A percentile compares a stretch with the other conserved stretches of the same genome.
phyloP scores from a whole-genome alignment of 1,140 invertebrate species.

The Hylyphantes graminicola region DNA sequence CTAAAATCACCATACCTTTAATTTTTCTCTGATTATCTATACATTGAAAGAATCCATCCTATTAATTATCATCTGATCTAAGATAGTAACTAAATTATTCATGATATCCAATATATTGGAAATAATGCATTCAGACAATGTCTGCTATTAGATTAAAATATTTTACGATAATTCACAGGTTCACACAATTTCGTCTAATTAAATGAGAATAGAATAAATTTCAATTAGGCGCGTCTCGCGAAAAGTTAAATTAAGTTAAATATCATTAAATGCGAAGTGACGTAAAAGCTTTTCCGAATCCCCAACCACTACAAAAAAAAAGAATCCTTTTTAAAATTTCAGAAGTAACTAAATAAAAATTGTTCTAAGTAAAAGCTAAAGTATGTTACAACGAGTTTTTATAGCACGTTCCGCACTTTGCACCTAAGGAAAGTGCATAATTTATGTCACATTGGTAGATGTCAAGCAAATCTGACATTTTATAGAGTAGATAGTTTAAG shows the following conservation, averaged over 20 bases:
- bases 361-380: constrained; percentile 39
- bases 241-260: constrained; percentile 24
- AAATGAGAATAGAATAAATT: constrained; percentile 35
- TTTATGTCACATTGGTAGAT: constrained; percentile 40
- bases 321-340: background rate
- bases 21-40: too few relatives aligned
- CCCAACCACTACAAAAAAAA: background rate
- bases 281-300: constrained; percentile 46
- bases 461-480: constrained; percentile 55
- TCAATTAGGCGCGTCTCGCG: background rate
- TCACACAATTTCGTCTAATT: constrained; percentile 5
- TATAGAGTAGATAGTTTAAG: constrained; percentile 40
- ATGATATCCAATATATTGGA: too few relatives aligned
- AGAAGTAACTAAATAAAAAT: constrained; percentile 8
- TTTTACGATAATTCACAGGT: background rate
- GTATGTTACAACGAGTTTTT: constrained; percentile 5
- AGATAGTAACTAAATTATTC: too few relatives aligned
- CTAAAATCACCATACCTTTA: too few relatives aligned
- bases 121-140: too few relatives aligned
- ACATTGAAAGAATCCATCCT: too few relatives aligned
- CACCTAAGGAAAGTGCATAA: constrained; percentile 36
- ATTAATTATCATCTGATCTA: too few relatives aligned
- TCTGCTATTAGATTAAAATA: too few relatives aligned
- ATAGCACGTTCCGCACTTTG: background rate
- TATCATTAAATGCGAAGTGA: constrained; percentile 28